phyloP scores from a whole-genome alignment of 2,113 vertebrate species.

The Sylvietta virens region DNA sequence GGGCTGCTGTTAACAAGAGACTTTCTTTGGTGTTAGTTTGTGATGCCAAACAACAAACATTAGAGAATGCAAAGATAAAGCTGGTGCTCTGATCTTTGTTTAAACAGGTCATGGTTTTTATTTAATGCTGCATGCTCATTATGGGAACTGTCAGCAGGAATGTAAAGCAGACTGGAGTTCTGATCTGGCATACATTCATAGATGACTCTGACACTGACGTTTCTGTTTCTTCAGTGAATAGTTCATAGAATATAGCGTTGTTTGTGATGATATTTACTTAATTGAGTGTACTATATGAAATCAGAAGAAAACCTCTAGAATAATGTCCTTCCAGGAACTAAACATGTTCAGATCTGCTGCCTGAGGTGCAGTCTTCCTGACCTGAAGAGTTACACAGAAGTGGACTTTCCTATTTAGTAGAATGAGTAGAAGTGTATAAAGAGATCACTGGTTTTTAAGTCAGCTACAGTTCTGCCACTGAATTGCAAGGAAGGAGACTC shows the following conservation, averaged over 20 bases:
- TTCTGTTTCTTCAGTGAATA: background rate
- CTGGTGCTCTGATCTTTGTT: slow-evolving; percentile 26
- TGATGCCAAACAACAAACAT: background rate
- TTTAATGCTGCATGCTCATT: slow-evolving; percentile 3
- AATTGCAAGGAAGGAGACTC: background rate
- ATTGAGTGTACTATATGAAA: background rate
- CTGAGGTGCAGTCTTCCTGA: background rate
- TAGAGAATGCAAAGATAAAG: background rate
- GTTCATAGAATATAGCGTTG: background rate
- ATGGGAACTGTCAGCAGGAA: background rate
- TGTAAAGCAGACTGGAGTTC: background rate
- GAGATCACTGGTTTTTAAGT: background rate
- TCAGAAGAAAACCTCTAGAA: background rate
- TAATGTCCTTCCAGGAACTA: background rate
- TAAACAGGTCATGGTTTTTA: slow-evolving; percentile 37
- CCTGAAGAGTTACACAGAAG: background rate
- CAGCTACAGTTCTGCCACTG: background rate
- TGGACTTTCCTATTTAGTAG: background rate
- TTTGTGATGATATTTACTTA: background rate
- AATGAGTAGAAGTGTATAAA: background rate
- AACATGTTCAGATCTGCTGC: background rate
- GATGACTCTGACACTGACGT: background rate
- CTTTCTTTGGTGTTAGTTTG: background rate
- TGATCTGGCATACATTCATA: background rate
- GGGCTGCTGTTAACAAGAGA: background rate